phyloP scores from a whole-genome alignment of 2,888 invertebrate genomes.

The Thysanoteuthis rhombus region DNA sequence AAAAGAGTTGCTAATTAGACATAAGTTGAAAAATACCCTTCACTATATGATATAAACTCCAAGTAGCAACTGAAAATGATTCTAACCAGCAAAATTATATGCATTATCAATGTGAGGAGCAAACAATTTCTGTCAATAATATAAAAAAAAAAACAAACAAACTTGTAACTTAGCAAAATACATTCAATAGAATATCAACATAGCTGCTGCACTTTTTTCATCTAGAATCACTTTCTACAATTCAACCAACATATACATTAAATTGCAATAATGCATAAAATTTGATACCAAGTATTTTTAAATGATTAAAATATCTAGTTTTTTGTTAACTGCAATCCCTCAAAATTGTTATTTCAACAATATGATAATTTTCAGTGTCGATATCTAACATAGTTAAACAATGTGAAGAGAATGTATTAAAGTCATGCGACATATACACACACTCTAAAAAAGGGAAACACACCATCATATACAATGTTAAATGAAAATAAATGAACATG shows the following conservation, averaged over 20 bases:
- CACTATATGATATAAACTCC: too few relatives aligned
- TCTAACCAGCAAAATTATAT: neutral
- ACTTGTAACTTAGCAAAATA: neutral
- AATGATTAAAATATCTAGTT: too few relatives aligned
- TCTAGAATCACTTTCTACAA: neutral
- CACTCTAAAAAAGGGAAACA: neutral
- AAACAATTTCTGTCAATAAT: neutral
- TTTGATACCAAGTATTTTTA: too few relatives aligned
- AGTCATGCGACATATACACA: neutral
- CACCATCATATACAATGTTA: slow-evolving; percentile 20
- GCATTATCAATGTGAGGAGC: neutral
- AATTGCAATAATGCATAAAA: neutral
- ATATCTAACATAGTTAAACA: neutral
- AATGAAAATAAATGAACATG: neutral
- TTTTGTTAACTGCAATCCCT: neutral
- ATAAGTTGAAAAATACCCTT: too few relatives aligned
- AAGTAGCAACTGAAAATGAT: neutral
- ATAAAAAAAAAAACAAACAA: neutral
- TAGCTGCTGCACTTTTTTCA: neutral
- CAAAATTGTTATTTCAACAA: neutral
- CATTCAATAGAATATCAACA: neutral
- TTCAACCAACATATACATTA: neutral
- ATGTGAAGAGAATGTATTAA: neutral
- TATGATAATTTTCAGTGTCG: neutral
- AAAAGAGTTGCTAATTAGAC: too few relatives aligned